These are phyloP conservation scores for Sinocyclocheilus anophthalmus DNA, from an alignment of 2,113 vertebrate species.

Conservation along the genomic window DNA sequence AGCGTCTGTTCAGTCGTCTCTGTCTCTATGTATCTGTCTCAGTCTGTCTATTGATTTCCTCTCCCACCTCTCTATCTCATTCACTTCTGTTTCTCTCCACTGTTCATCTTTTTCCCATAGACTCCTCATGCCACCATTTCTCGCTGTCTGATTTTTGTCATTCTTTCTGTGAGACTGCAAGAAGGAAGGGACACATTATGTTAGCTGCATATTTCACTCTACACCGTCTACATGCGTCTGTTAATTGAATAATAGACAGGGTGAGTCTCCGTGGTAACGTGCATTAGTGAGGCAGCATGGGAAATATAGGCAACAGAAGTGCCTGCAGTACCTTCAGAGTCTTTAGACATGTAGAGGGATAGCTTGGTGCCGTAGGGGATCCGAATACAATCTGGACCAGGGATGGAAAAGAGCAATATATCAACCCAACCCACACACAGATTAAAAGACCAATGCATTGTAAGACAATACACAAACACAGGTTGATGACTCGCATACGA, in stretches of 20 bases:
- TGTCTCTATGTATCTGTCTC: background rate
- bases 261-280: constrained; percentile 60
- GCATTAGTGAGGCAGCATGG: constrained; percentile 66
- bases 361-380: constrained; percentile 85
- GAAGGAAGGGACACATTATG: constrained; percentile 63
- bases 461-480: constrained; percentile 51
- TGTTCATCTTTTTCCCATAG: background rate
- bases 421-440: constrained; percentile 56
- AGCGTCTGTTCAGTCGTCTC: constrained; percentile 16
- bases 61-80: background rate
- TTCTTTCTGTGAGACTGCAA: background rate
- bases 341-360: constrained; percentile 84
- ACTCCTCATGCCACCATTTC: background rate
- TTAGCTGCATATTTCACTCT: constrained; percentile 71
- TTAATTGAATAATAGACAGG: constrained; percentile 57
- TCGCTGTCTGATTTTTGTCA: constrained; percentile 1
- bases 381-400: constrained; percentile 84
- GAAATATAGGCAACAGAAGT: constrained; percentile 50
- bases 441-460: constrained; percentile 47
- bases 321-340: constrained; percentile 80
- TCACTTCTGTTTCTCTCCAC: background rate
- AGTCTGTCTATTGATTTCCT: constrained; percentile 18
- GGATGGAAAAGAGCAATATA: constrained; percentile 77
- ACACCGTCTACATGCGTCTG: constrained; percentile 71
- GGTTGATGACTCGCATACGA: constrained; percentile 27